phyloP scores from a whole-genome alignment of 2,113 vertebrate species.

The Ceyx melanurus region DNA sequence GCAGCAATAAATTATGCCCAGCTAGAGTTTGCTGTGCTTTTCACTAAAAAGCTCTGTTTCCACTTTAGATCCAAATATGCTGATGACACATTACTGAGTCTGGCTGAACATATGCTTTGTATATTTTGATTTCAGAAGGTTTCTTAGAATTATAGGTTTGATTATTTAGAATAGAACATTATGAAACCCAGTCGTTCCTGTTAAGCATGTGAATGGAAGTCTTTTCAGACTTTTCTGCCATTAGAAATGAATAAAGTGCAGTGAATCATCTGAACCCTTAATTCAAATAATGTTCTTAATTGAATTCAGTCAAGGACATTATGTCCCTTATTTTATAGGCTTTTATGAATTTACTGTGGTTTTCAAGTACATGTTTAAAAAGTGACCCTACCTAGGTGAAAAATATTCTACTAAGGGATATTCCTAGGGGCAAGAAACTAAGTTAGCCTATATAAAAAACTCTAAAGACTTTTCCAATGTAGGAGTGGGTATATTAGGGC shows the following conservation, averaged over 20 bases:
- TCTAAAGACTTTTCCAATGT: background rate
- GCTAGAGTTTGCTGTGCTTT: background rate
- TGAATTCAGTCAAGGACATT: slow-evolving; percentile 9
- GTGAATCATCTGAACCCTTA: slow-evolving; percentile 10
- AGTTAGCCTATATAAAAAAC: background rate
- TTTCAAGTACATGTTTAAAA: slow-evolving; percentile 7
- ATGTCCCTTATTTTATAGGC: slow-evolving; percentile 2
- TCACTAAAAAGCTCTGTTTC: slow-evolving; percentile 35
- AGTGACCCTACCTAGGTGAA: background rate
- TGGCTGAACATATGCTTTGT: slow-evolving; percentile 25
- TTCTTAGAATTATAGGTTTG: slow-evolving; percentile 46
- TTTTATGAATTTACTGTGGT: background rate
- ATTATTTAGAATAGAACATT: slow-evolving; percentile 41
- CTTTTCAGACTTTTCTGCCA: slow-evolving; percentile 32
- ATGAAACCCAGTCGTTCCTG: slow-evolving; percentile 8
- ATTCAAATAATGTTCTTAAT: slow-evolving; percentile 37
- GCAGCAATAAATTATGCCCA: slow-evolving; percentile 17
- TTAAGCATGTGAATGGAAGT: slow-evolving; percentile 19
- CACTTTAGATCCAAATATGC: slow-evolving; percentile 35
- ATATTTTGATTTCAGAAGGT: slow-evolving; percentile 43
- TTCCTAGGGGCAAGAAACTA: background rate
- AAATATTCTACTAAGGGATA: background rate
- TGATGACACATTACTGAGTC: slow-evolving; percentile 34
- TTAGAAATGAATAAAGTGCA: slow-evolving; percentile 21
- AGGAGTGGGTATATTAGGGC: background rate